Percentiles rank a stretch among this genome's conserved stretches.
Conservation (phyloP, 1,140 invertebrate genomes). For the Pomphorhynchus laevis region DNA sequence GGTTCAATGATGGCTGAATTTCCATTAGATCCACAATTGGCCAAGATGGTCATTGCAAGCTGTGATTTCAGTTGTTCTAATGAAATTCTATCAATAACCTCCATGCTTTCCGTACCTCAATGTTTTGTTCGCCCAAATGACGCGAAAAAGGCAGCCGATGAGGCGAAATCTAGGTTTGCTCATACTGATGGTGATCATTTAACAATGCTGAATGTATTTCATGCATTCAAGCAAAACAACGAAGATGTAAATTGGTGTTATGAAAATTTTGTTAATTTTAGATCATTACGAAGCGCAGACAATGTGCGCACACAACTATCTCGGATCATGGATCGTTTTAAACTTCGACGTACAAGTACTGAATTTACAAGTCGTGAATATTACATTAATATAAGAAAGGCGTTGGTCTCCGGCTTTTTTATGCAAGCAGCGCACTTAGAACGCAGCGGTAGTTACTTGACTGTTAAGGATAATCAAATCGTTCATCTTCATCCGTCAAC, state of each 20-base stretch:
- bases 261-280: slow-evolving; percentile 91
- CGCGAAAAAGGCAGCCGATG: slow-evolving; percentile 86
- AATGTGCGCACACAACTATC: slow-evolving; percentile 44
- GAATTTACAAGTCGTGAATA: slow-evolving; percentile 94
- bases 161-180: slow-evolving; percentile 90
- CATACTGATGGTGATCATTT: slow-evolving; percentile 98
- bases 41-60: slow-evolving; percentile 87
- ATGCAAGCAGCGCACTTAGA: slow-evolving; percentile 95
- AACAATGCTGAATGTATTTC: slow-evolving; percentile 62
- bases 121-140: slow-evolving; percentile 95
- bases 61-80: slow-evolving; percentile 88
- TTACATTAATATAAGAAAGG: slow-evolving; percentile 89
- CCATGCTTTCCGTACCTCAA: slow-evolving; percentile 90
- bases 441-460: slow-evolving; percentile 70
- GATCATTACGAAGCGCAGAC: slow-evolving; percentile 65
- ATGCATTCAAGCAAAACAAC: slow-evolving; percentile 91
- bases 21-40: slow-evolving; percentile 81
- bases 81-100: slow-evolving; percentile 87
- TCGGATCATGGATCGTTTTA: slow-evolving; percentile 59
- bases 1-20: slow-evolving; percentile 91
- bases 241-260: slow-evolving; percentile 94
- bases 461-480: slow-evolving; percentile 91
- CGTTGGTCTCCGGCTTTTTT: slow-evolving; percentile 80
- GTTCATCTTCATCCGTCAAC: slow-evolving; percentile 93
- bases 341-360: slow-evolving; percentile 48